Evolutionary conservation across 2,113 vertebrate species (phyloP), one percentile per base, ranked within the genome.

Genomic region (Pelvicachromis taeniatus): DNA sequence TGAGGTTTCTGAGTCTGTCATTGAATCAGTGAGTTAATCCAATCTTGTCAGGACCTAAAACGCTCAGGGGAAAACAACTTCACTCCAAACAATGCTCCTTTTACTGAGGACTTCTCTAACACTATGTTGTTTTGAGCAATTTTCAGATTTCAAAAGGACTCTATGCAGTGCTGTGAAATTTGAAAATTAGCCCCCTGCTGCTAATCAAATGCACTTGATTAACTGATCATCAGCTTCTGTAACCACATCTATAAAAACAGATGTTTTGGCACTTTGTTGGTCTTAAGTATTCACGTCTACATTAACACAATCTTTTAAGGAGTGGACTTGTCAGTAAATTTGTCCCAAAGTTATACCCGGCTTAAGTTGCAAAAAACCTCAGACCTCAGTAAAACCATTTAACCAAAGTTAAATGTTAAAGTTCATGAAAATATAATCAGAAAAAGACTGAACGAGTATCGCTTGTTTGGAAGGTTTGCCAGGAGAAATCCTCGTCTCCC

Each of bases 391-490:
- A 12, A 63, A 38, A 2, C 14, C n/a, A n/a, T n/a, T n/a, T n/a
- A n/a, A n/a, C n/a, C n/a, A n/a, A n/a, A n/a, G 19, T 40, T 68
- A 65, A 5, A 65, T 2, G 12, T 23, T 40, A 3, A 68, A 68
- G 21, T 68, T 42, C n/a, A 40, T 65, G 2, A 65, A 38, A 5
- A 38, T 38, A 21, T 2, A 65, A 40, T 8, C 19, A 13, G 33
- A 8, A 65, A 0, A 13, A 65, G 0, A 40, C 6, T 65, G 11
- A 65, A 65, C 13, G 10, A 40, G 2, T 13, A 0, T 38, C 0
- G 11, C 33, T 13, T 1, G 2, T 65, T 65, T 40, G 61, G 19
- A 65, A 21, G 4, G 19, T 33, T 65, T 0, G 61, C 61, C 19
- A 21, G 10, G 19, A 65, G 33, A 40, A 65, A 2, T n/a, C 61